These are phyloP conservation scores for Cephus spinipes DNA, from an alignment of 2,888 invertebrate species.

Conservation along the genomic window DNA sequence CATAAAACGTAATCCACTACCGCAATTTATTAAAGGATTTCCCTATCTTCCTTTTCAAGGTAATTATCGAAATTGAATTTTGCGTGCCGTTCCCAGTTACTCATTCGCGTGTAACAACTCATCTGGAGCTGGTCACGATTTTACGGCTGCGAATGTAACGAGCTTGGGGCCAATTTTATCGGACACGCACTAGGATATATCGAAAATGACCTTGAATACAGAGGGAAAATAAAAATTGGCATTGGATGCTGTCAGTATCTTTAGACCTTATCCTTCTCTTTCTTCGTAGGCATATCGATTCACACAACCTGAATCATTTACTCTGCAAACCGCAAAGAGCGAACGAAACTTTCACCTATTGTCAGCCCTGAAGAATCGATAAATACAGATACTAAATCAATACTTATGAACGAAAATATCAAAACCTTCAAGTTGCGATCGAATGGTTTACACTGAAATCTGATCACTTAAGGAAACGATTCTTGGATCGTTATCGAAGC, in stretches of 20 bases:
- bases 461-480: constrained; percentile 13
- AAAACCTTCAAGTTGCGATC: constrained; percentile 18
- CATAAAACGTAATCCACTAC: background rate
- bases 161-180: background rate
- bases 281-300: background rate
- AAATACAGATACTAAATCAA: constrained; percentile 26
- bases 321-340: background rate
- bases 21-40: background rate
- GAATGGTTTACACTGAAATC: background rate
- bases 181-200: background rate
- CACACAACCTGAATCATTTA: background rate
- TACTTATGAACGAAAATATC: constrained; percentile 28
- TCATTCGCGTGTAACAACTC: background rate
- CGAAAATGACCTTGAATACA: background rate
- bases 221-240: background rate
- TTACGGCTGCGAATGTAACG: background rate
- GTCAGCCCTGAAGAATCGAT: constrained; percentile 21
- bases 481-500: constrained; percentile 1
- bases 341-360: background rate
- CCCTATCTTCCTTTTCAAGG: background rate
- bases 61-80: background rate
- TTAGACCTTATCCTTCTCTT: background rate
- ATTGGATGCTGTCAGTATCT: background rate
- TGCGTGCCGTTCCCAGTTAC: background rate
- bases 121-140: background rate